Evolutionary conservation across 2,797 vertebrate genomes (phyloP), one percentile per base, ranked within the genome.

Genomic region (Emydoidea blandingii): DNA sequence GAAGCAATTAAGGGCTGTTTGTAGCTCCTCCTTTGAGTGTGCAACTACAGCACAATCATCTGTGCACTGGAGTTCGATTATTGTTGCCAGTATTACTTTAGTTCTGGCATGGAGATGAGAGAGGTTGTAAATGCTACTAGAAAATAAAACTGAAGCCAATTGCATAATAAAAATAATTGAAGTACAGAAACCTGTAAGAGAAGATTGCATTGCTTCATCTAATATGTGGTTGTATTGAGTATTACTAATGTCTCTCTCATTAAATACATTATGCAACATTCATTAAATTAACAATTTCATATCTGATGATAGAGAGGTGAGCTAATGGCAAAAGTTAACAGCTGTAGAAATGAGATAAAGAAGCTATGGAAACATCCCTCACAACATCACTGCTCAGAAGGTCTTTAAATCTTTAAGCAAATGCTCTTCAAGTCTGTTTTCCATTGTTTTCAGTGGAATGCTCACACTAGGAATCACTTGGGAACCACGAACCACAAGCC

Each of bases 321-420:
- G 68, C 56, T 68, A 96, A 47, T 44, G 50, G 81, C 87, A 85
- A 88, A 65, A 94, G 79, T 82, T 91, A 82, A 83, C 91, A 94
- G 96, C 94, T 97, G 90, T 1, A 82, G 18, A 90, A 84, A 37
- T 65, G 84, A 93, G 96, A 97, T 96, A 94, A 96, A 87, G 83
- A 86, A 95, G 74, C 83, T 37, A 23, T 56, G 80, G 59, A 0
- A 0, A 93, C 41, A 87, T 41, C 16, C 78, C 14, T 47, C 65
- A 65, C 18, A 94, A 34, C 87, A 80, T 68, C 86, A 84, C 31
- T 79, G 83, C 19, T 79, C 12, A 56, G 81, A n/a, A 31, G 18
- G n/a, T 93, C n/a, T 87, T 88, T 80, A 68, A 10, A 23, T 88
- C 50, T 88, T 54, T 65, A 62, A 44, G 81, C 19, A 59, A 29